These are phyloP conservation scores for Autographa gamma DNA, from an alignment of 2,888 invertebrate species.

Conservation along the genomic window DNA sequence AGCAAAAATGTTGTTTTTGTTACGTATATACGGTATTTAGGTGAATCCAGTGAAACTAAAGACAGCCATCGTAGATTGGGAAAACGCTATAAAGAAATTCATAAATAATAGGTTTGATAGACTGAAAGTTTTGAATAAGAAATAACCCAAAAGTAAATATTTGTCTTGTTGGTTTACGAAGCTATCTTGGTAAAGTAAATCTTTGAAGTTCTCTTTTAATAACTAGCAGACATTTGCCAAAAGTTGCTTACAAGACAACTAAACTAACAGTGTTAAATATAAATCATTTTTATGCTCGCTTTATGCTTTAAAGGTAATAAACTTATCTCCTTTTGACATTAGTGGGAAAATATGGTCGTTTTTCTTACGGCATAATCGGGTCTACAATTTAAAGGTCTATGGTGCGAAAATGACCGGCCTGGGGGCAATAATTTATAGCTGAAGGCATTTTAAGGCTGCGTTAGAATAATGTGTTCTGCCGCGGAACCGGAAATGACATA, in stretches of 20 bases:
- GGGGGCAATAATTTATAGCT: conserved; percentile 47
- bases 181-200: too few species aligned
- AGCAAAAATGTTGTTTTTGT: too few species aligned
- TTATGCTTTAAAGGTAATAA: conserved; percentile 7
- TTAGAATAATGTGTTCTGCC: conserved; percentile 40
- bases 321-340: conserved; percentile 10
- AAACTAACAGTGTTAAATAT: not conserved
- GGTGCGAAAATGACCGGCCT: conserved; percentile 31
- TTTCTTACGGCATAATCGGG: conserved; percentile 30
- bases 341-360: conserved; percentile 24
- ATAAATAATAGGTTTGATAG: too few species aligned
- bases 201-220: not conserved
- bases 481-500: conserved; percentile 35
- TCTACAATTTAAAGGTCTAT: conserved; percentile 38
- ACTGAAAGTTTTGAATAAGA: too few species aligned
- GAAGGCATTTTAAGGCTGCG: conserved; percentile 44
- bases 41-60: too few species aligned
- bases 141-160: too few species aligned
- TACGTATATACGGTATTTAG: too few species aligned
- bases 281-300: conserved; percentile 9
- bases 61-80: too few species aligned
- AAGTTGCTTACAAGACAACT: not conserved
- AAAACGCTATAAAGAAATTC: too few species aligned
- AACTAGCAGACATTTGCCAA: not conserved
- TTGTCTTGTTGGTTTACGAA: too few species aligned